Conservation (phyloP, 1,140 invertebrate genomes). For the Pseudomyrmex dendroicus region DNA sequence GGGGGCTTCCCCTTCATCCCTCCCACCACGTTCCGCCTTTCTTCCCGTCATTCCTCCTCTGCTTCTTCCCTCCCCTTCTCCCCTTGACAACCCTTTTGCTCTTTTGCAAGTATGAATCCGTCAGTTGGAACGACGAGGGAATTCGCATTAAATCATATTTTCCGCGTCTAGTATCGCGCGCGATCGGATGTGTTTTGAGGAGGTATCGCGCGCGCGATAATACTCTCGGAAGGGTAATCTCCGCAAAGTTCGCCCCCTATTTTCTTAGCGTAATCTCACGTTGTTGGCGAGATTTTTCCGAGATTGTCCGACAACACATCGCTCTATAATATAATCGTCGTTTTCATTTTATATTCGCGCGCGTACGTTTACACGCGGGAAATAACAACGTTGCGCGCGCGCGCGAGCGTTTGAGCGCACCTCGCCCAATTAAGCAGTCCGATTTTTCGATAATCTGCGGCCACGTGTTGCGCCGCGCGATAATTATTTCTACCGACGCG, state of each 20-base stretch:
- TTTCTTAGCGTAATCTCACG: neutral
- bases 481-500: constrained; percentile 68
- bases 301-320: constrained; percentile 2
- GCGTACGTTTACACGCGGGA: neutral
- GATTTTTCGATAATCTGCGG: constrained; percentile 74
- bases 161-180: constrained; percentile 16
- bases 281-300: constrained; percentile 12
- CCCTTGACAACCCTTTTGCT: constrained; percentile 10
- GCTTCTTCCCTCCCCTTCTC: constrained; percentile 33
- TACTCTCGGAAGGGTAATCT: no score
- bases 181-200: constrained; percentile 30
- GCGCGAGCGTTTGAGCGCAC: constrained; percentile 8
- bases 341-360: constrained; percentile 6
- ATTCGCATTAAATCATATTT: constrained; percentile 56
- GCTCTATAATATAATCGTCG: constrained; percentile 30
- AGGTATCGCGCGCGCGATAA: neutral
- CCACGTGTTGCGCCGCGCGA: constrained; percentile 73
- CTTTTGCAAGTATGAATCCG: constrained; percentile 48
- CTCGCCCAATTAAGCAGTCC: constrained; percentile 60
- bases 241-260: no score
- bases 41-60: neutral
- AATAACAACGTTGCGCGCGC: constrained; percentile 17
- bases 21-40: neutral
- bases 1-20: neutral
- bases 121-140: constrained; percentile 45